phyloP scores from a whole-genome alignment of 2,797 vertebrate genomes.

The Hybognathus amarus region DNA sequence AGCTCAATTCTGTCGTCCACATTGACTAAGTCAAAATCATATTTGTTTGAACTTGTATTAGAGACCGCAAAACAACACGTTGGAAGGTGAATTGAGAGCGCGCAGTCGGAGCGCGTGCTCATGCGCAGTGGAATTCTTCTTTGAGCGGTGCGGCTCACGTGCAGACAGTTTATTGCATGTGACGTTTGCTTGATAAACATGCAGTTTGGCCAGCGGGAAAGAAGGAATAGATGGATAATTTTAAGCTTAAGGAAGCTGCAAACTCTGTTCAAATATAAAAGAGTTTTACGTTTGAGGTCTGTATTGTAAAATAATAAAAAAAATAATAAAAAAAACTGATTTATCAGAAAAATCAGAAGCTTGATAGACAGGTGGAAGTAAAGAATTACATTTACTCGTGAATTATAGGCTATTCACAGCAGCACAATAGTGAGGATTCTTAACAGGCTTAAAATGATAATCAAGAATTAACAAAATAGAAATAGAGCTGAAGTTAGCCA shows the following conservation, averaged over 20 bases:
- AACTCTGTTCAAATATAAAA: neutral
- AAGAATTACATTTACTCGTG: too few relatives aligned
- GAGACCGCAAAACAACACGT: neutral
- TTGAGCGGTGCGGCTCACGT: slow-evolving; percentile 38
- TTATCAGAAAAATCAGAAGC: neutral
- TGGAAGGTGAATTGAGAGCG: neutral
- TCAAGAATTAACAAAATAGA: neutral
- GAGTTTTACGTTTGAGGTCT: neutral
- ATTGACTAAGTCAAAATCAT: neutral
- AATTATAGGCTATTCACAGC: too few relatives aligned
- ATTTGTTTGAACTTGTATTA: neutral
- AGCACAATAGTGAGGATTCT: neutral
- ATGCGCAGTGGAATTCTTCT: slow-evolving; percentile 11
- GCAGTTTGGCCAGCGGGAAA: neutral
- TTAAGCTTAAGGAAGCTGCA: neutral
- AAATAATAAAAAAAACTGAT: neutral
- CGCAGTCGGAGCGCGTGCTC: slow-evolving; percentile 5
- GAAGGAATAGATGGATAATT: neutral
- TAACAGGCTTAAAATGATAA: neutral
- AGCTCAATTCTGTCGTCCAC: neutral
- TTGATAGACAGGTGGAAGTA: neutral
- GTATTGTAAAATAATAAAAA: neutral
- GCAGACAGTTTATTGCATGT: slow-evolving; percentile 52
- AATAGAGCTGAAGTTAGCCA: neutral
- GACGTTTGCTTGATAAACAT: slow-evolving; percentile 40